Base-by-base conservation (phyloP, 2,797 vertebrate species). In the Gobio occitaniae region DNA sequence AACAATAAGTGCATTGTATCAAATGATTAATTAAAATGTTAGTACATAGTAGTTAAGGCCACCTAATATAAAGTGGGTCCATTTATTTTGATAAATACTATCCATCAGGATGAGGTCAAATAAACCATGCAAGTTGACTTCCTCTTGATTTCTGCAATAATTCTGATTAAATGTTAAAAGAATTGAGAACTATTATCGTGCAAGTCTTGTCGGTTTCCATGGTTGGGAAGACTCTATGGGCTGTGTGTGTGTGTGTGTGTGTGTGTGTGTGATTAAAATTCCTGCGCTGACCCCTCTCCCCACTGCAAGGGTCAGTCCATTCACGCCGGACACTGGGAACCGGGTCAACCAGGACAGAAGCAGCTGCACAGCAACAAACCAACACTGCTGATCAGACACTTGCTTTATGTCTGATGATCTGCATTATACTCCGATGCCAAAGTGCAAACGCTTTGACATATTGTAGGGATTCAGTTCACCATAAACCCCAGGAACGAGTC, bases 251-350 rank as follows among this genome's bases (percentile, higher is more conserved):
- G 65, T 82, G 54, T 25, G 25, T 25, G 25, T 25, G 25, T 25
- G 25, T 25, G 25, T 25, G 25, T 25, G 25, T 25, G 25, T 25
- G 25, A 87, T 89, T 78, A 86, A 86, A 78, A 87, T 83, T 82
- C 84, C 77, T 84, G 29, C 61, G 47, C 16, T 83, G 71, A 86
- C 82, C 76, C 29, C 54, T 74, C n/a, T 77, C 63, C 70, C 56
- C 50, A 74, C 21, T 52, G 74, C 61, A n/a, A 56, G 50, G 78
- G 63, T 44, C 72, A 86, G 48, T 41, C 78, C 54, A 80, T 86
- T 87, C 76, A 79, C 56, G n/a, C 72, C 68, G 83, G 87, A 83
- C 88, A 70, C 65, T 85, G 85, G 70, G 80, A 88, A 88, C 32
- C 74, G 85, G 87, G 86, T 84, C 87, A 86, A 44, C 68, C 68